These are phyloP conservation scores for Acronicta alni DNA, from an alignment of 2,888 invertebrate species.

Conservation along the genomic window DNA sequence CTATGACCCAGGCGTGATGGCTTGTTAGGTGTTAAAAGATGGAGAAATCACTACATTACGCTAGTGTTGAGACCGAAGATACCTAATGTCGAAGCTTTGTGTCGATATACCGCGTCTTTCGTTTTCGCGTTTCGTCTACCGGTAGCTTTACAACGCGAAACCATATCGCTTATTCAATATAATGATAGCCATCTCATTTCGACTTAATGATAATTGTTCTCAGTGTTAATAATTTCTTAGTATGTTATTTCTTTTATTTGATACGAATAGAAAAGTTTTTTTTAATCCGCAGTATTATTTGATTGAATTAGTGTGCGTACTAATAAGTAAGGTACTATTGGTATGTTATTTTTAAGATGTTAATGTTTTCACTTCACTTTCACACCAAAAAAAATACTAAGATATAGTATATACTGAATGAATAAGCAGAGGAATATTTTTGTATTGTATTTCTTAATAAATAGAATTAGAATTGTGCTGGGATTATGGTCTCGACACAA, in stretches of 20 bases:
- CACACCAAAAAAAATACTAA: too few species aligned
- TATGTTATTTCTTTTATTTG: constrained; percentile 65
- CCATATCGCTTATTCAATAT: constrained; percentile 60
- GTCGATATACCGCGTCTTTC: background rate
- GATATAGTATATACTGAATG: too few species aligned
- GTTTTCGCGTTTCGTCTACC: constrained; percentile 15
- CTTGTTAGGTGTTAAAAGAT: too few species aligned
- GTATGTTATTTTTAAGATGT: background rate
- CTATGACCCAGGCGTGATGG: too few species aligned
- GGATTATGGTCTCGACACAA: too few species aligned
- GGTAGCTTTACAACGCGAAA: constrained; percentile 34
- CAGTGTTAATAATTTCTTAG: constrained; percentile 70
- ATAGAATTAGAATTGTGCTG: too few species aligned
- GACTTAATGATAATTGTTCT: constrained; percentile 68
- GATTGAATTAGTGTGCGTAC: constrained; percentile 44
- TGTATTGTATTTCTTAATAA: too few species aligned
- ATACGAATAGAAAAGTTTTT: constrained; percentile 41
- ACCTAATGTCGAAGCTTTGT: constrained; percentile 2
- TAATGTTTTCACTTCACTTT: too few species aligned
- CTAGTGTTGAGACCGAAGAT: background rate
- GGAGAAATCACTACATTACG: too few species aligned
- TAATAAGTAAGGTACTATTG: constrained; percentile 6
- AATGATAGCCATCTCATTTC: constrained; percentile 70
- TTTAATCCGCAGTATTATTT: constrained; percentile 39
- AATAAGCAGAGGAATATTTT: too few species aligned